These are phyloP conservation scores for Halictus quadricinctus DNA, from an alignment of 2,888 invertebrate genomes.

Conservation along the genomic window DNA sequence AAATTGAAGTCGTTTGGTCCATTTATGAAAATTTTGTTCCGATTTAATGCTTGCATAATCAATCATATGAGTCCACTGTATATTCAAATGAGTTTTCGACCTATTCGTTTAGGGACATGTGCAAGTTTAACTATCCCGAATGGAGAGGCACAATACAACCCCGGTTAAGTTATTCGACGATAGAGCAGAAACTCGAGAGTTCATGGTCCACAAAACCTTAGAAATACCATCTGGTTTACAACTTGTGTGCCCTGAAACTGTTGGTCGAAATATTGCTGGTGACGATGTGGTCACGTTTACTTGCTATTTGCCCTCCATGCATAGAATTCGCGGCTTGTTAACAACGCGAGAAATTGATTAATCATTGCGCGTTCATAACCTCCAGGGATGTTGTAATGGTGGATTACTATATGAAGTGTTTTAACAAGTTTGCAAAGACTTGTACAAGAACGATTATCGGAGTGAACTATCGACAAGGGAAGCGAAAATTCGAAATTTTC, in stretches of 20 bases:
- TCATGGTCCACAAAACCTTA: conserved; percentile 47
- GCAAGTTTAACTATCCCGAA: background rate
- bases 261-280: conserved; percentile 34
- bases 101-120: background rate
- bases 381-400: background rate
- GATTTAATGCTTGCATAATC: background rate
- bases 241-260: conserved; percentile 22
- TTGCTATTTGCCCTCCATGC: conserved; percentile 25
- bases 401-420: background rate
- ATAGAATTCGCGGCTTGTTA: conserved; percentile 30
- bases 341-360: conserved; percentile 33
- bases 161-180: conserved; percentile 32
- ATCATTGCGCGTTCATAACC: conserved; percentile 4
- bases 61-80: background rate
- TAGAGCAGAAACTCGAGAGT: conserved; percentile 25
- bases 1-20: too few relatives aligned
- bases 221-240: conserved; percentile 47
- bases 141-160: background rate
- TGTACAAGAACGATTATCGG: background rate
- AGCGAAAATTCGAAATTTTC: background rate
- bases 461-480: too few relatives aligned
- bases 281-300: conserved; percentile 36
- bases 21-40: too few relatives aligned
- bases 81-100: background rate
- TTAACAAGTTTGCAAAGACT: background rate